Percentiles rank a stretch among this genome's conserved stretches.
Evolutionary conservation across 2,888 invertebrate species (phyloP).

Genomic region (Syrphus vitripennis): DNA sequence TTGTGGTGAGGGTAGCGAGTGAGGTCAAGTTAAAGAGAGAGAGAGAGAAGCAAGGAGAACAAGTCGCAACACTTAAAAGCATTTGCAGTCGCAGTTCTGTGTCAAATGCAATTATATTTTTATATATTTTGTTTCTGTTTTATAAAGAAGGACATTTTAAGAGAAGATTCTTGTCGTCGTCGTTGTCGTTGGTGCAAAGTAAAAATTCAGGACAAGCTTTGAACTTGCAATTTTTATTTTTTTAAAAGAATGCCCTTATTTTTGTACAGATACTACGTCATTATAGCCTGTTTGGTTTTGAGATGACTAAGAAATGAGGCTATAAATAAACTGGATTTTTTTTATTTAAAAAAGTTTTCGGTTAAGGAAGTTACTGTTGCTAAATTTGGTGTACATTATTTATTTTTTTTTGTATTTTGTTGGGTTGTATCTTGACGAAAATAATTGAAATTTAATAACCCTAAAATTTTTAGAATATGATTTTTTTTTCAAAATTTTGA

Average conservation of each 20-base stretch:
- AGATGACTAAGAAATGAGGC: not conserved
- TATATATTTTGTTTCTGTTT: not conserved
- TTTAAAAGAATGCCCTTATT: not conserved
- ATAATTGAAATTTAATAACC: too few relatives aligned
- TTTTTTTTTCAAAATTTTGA: too few relatives aligned
- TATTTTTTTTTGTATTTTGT: not conserved
- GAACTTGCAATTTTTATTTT: constrained; percentile 10
- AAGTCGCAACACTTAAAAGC: constrained; percentile 1
- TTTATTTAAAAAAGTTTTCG: too few relatives aligned
- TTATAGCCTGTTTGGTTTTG: not conserved
- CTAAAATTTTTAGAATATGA: too few relatives aligned
- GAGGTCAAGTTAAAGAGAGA: constrained; percentile 27
- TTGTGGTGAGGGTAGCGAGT: not conserved
- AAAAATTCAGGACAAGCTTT: constrained; percentile 12
- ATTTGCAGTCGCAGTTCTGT: constrained; percentile 4
- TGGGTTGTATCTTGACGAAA: too few relatives aligned
- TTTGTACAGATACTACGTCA: too few relatives aligned
- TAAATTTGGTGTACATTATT: too few relatives aligned
- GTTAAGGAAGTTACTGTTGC: too few relatives aligned
- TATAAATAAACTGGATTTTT: not conserved
- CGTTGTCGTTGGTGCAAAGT: not conserved
- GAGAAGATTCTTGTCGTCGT: not conserved
- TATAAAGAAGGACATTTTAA: not conserved
- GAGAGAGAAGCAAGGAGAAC: too few relatives aligned
- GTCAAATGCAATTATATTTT: constrained; percentile 19